phyloP scores from a whole-genome alignment of 2,113 vertebrate species.

The Spheniscus mendiculus region DNA sequence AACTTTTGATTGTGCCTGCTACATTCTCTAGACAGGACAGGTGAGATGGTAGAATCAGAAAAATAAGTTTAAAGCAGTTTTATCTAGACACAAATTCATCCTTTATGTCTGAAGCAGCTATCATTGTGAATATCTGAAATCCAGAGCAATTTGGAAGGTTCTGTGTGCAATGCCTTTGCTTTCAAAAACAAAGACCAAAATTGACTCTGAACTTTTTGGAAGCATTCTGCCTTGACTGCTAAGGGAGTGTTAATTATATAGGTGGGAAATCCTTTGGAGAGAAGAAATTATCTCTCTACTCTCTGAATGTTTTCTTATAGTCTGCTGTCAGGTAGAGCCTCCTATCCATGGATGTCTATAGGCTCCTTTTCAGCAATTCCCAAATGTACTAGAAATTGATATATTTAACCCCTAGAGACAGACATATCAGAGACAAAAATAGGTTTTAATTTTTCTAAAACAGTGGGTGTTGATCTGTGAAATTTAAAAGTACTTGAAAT shows the following conservation, averaged over 20 bases:
- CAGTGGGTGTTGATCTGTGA: background rate
- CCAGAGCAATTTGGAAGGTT: background rate
- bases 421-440: background rate
- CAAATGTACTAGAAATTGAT: background rate
- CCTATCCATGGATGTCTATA: background rate
- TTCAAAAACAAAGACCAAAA: background rate
- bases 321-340: background rate
- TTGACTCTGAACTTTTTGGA: background rate
- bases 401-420: background rate
- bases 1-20: background rate
- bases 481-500: background rate
- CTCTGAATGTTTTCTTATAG: background rate
- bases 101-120: background rate
- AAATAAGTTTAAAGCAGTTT: background rate
- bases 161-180: background rate
- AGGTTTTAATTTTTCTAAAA: background rate
- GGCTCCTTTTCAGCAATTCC: background rate
- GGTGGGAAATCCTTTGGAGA: background rate
- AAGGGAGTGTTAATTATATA: background rate
- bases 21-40: background rate
- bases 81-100: background rate
- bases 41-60: background rate
- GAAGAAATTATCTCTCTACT: background rate
- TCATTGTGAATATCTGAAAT: background rate
- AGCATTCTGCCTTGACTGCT: background rate